Evolutionary conservation across 2,113 vertebrate species (phyloP).

Genomic region (Microtus ochrogaster): DNA sequence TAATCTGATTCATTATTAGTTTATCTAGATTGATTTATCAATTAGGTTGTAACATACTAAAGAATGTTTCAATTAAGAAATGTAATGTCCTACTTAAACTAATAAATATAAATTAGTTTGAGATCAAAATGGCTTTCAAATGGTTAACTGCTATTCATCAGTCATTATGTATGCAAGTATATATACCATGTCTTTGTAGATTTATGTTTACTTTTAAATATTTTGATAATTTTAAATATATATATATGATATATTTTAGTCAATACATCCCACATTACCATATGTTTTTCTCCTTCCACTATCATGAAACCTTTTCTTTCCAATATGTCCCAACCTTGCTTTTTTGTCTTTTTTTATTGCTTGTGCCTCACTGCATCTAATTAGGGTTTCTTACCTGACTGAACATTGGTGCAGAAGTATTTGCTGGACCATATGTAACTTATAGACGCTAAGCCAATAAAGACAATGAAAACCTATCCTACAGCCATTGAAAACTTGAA

Average conservation of each 20-base stretch:
- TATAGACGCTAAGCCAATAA: not conserved
- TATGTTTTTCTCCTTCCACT: not conserved
- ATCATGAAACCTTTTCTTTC: not conserved
- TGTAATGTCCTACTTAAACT: slow-evolving; percentile 74
- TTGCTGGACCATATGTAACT: not conserved
- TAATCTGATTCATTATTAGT: slow-evolving; percentile 63
- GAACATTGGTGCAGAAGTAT: not conserved
- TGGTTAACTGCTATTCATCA: slow-evolving; percentile 56
- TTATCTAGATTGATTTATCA: slow-evolving; percentile 75
- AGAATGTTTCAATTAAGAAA: slow-evolving; percentile 79
- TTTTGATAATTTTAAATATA: not conserved
- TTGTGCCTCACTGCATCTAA: not conserved
- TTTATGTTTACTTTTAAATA: not conserved
- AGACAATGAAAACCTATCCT: too few relatives aligned
- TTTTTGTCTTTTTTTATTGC: not conserved
- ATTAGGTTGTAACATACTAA: slow-evolving; percentile 59
- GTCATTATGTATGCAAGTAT: slow-evolving; percentile 41
- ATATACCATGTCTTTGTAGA: slow-evolving; percentile 9
- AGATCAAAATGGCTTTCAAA: slow-evolving; percentile 68
- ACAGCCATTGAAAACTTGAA: not conserved
- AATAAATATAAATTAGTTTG: slow-evolving; percentile 68
- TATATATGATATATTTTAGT: not conserved
- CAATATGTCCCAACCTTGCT: not conserved
- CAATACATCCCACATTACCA: too few relatives aligned
- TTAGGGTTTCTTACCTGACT: not conserved